Base-by-base conservation (phyloP, 2,888 invertebrate genomes). In the Chrysolina americana region DNA sequence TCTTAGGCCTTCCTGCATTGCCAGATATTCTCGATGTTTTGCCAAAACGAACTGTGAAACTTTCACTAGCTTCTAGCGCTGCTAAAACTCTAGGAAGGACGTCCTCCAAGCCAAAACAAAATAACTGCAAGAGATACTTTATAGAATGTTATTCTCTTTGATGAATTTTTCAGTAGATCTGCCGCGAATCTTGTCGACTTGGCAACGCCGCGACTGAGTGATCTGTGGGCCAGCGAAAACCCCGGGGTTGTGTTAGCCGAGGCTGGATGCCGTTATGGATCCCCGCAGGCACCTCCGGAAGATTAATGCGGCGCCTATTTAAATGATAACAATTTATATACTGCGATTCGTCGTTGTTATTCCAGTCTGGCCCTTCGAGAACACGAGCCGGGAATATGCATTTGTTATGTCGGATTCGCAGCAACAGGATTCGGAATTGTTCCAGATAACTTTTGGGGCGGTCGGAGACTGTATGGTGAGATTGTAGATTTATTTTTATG, bases 231-330 rank as follows among this genome's bases (percentile, higher is more conserved):
- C n/a, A 59, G 59, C 59, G 59, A 59, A 59, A 8, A 59, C n/a
- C 23, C 59, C 15, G 28, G 36, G 59, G 13, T 36, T 28, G 28
- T 59, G 28, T 28, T 23, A 36, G 36, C 28, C 59, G 59, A 36
- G n/a, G 59, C 59, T 23, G 59, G 59, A 59, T 59, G 15, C 50
- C 50, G n/a, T 50, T 50, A 17, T n/a, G 59, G 21, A 65, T 65
- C 44, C 65, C 70, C 74, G 64, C 62, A 70, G 64, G 71, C 65
- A 64, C 64, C 71, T 72, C 72, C 36, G 69, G 48, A 75, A 75
- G 75, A 75, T 75, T 75, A 76, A 78, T 73, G 74, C 59, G 77
- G 78, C 76, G 78, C 73, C 78, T 74, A 74, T 68, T 74, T 59
- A 76, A 73, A 76, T 74, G 72, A 78, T 78, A 76, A 74, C 72